A percentile compares a stretch with the other conserved stretches of the same genome.
phyloP scores from a whole-genome alignment of 2,797 vertebrate species.

The Protosalanx chinensis region DNA sequence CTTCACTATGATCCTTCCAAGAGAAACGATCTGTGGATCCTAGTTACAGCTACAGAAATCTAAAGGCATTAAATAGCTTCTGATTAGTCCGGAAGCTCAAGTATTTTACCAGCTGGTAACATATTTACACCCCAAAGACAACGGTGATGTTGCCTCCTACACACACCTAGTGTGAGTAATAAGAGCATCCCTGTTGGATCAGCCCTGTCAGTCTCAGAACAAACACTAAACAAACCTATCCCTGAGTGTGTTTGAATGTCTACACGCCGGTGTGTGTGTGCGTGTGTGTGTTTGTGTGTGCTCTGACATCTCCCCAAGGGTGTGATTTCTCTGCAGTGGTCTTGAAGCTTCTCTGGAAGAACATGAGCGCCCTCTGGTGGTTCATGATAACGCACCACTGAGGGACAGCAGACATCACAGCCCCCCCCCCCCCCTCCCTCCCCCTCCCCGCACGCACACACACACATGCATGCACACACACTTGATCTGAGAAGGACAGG shows the following conservation, averaged over 20 bases:
- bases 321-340: conserved; percentile 42
- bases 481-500: conserved; percentile 11
- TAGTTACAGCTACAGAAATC: not conserved
- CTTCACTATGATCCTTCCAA: not conserved
- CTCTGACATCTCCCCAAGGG: not conserved
- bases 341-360: conserved; percentile 19
- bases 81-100: conserved; percentile 7
- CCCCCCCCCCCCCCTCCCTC: no score
- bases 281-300: not conserved
- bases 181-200: not conserved
- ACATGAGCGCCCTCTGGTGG: conserved; percentile 64
- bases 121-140: conserved; percentile 34
- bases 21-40: not conserved
- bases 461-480: conserved; percentile 26
- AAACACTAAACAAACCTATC: conserved; percentile 6
- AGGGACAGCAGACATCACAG: no score
- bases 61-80: not conserved
- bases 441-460: not conserved
- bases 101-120: conserved; percentile 17
- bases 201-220: conserved; percentile 26
- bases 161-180: conserved; percentile 3
- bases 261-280: not conserved
- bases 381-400: conserved; percentile 7
- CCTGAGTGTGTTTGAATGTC: not conserved
- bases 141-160: conserved; percentile 38